Percentiles rank a stretch among this genome's conserved stretches.
These are phyloP conservation scores for Nemotelus pantherinus DNA, from an alignment of 2,888 invertebrate genomes.

Conservation along the genomic window DNA sequence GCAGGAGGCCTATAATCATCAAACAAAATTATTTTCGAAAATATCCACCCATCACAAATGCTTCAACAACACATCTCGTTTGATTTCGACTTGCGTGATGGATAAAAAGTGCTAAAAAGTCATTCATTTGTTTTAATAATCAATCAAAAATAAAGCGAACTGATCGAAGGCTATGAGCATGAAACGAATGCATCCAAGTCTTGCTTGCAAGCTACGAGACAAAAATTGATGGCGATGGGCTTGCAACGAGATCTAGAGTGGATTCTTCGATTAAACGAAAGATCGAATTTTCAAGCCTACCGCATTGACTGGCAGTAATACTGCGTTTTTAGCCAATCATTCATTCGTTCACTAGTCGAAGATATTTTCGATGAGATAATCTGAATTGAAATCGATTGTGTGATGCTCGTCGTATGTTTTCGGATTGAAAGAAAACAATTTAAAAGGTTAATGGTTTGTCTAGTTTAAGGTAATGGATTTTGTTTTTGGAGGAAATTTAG, in stretches of 20 bases:
- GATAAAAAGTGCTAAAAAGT: constrained; percentile 36
- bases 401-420: background rate
- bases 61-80: too few relatives aligned
- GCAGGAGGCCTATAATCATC: constrained; percentile 26
- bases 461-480: background rate
- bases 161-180: background rate
- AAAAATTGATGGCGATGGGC: too few relatives aligned
- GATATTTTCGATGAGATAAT: constrained; percentile 6
- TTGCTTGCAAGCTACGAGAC: too few relatives aligned
- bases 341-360: background rate
- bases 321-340: constrained; percentile 22
- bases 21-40: constrained; percentile 16
- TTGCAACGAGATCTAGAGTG: too few relatives aligned
- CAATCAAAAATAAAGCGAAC: constrained; percentile 25
- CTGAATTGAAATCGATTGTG: constrained; percentile 25
- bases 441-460: constrained; percentile 25
- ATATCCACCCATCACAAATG: background rate
- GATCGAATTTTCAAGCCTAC: background rate
- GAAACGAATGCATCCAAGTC: background rate
- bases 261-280: too few relatives aligned
- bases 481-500: background rate
- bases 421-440: background rate
- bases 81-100: background rate
- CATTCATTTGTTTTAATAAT: constrained; percentile 41
- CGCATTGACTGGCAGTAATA: constrained; percentile 10